Conservation (phyloP, 2,888 invertebrate species). For the Uropetala carovei region DNA sequence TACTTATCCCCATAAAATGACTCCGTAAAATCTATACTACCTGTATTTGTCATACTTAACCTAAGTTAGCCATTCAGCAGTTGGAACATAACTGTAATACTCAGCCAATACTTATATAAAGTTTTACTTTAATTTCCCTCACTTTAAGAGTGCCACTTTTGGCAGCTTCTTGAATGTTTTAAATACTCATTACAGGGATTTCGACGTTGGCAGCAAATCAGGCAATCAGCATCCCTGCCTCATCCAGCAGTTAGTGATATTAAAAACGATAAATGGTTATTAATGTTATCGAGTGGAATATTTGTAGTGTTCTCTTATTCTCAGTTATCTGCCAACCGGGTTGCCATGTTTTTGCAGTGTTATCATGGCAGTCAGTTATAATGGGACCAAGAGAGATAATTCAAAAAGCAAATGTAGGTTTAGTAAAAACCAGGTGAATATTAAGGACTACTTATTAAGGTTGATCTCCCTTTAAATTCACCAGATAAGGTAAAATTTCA, state of each 20-base stretch:
- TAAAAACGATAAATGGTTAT: conserved; percentile 30
- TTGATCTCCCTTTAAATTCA: conserved; percentile 63
- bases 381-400: conserved; percentile 60
- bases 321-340: conserved; percentile 60
- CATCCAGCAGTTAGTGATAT: conserved; percentile 69
- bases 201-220: conserved; percentile 65
- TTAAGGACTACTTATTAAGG: conserved; percentile 37
- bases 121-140: no score
- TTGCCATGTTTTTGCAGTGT: conserved; percentile 61
- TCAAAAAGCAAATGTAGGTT: conserved; percentile 44
- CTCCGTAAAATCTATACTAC: no score
- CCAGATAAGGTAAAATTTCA: conserved; percentile 43
- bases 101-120: no score
- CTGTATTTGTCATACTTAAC: no score
- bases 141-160: not conserved
- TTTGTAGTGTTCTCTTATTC: conserved; percentile 60
- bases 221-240: conserved; percentile 68
- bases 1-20: no score
- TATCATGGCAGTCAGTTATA: conserved; percentile 61
- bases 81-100: no score
- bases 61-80: no score
- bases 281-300: conserved; percentile 39
- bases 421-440: conserved; percentile 54
- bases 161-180: not conserved
- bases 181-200: conserved; percentile 26